Conservation (phyloP, 2,888 invertebrate species). For the Sepioteuthis lessoniana region DNA sequence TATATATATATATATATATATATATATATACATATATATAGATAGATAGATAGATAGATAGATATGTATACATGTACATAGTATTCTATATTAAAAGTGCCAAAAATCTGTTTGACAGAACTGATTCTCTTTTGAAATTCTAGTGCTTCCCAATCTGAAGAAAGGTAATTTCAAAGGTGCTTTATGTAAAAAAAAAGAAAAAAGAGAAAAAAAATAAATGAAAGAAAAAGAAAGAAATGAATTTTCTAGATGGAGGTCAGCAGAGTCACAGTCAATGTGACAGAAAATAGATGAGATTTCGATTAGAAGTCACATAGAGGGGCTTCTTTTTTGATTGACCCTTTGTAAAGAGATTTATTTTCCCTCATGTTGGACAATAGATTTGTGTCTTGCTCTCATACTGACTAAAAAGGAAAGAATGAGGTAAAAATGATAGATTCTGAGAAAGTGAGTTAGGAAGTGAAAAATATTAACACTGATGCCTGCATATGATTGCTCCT, state of each 20-base stretch:
- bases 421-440: not conserved
- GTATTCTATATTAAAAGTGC: too few relatives aligned
- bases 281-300: slow-evolving; percentile 21
- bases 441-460: not conserved
- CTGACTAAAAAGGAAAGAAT: not conserved
- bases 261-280: not conserved
- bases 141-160: not conserved
- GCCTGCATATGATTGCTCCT: not conserved
- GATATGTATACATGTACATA: too few relatives aligned
- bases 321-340: slow-evolving; percentile 10
- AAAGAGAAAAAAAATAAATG: too few relatives aligned
- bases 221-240: not conserved
- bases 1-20: too few relatives aligned
- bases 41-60: too few relatives aligned
- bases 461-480: not conserved
- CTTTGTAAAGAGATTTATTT: not conserved
- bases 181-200: not conserved
- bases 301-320: not conserved
- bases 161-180: not conserved
- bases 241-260: not conserved
- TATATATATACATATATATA: too few relatives aligned
- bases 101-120: not conserved
- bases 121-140: not conserved
- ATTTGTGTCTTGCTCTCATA: not conserved
- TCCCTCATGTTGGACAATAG: not conserved